These are phyloP conservation scores for Semnornis frantzii DNA, from an alignment of 2,113 vertebrate genomes.

Conservation along the genomic window DNA sequence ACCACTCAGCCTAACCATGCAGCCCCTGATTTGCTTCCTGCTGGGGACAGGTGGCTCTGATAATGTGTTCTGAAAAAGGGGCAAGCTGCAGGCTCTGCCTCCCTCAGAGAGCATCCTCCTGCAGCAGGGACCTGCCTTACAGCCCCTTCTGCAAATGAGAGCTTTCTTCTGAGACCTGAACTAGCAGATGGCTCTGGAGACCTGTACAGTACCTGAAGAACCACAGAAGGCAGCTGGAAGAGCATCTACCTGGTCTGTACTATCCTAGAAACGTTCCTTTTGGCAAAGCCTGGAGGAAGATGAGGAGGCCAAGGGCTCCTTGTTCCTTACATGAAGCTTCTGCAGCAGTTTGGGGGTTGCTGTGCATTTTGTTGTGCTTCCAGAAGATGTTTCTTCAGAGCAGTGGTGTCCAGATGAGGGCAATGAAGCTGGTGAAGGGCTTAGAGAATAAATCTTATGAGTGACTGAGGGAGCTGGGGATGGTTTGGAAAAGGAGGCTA, in stretches of 20 bases:
- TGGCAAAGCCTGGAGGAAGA: neutral
- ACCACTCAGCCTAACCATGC: neutral
- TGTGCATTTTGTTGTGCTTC: neutral
- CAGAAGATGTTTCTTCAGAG: neutral
- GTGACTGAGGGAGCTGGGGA: too few species aligned
- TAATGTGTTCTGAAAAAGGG: neutral
- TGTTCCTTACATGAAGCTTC: neutral
- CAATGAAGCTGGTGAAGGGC: too few species aligned
- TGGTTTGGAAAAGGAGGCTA: too few species aligned
- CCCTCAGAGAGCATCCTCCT: neutral
- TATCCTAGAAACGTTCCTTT: neutral
- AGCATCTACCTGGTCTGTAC: neutral
- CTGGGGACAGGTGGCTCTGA: neutral
- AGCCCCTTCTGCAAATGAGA: rapidly evolving
- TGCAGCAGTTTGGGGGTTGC: neutral
- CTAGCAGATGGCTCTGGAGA: neutral
- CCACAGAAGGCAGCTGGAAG: neutral
- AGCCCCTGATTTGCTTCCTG: neutral
- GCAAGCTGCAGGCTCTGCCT: rapidly evolving
- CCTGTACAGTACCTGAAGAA: neutral
- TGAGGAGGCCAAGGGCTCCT: neutral
- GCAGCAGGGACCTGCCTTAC: rapidly evolving
- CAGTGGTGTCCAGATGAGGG: neutral
- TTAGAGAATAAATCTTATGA: too few species aligned
- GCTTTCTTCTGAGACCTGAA: neutral